These are phyloP conservation scores for Pseudorectes ferrugineus DNA, from an alignment of 2,113 vertebrate species.

Conservation along the genomic window DNA sequence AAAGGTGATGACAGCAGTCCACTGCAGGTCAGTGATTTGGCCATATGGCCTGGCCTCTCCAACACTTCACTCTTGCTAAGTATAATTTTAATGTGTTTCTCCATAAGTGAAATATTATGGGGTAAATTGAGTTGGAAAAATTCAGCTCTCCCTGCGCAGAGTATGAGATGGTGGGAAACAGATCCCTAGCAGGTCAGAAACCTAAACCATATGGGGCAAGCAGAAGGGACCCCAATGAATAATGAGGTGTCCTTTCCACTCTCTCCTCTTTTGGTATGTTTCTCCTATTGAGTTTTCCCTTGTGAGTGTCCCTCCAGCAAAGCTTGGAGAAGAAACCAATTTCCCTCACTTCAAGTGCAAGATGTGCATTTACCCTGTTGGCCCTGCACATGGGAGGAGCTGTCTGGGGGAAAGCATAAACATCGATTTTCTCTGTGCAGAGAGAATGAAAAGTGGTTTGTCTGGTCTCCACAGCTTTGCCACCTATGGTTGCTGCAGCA, in stretches of 20 bases:
- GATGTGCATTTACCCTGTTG: background rate
- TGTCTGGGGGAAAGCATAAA: background rate
- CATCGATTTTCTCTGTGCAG: background rate
- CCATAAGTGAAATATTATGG: background rate
- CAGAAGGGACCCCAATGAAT: background rate
- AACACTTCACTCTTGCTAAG: background rate
- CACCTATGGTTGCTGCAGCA: fast-evolving
- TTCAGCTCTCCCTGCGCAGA: background rate
- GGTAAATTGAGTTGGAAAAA: background rate
- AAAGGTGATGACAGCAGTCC: background rate
- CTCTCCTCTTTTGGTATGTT: background rate
- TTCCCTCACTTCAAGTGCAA: background rate
- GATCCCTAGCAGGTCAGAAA: background rate
- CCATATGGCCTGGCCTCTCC: background rate
- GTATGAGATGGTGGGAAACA: background rate
- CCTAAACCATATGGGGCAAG: background rate
- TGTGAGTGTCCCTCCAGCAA: background rate
- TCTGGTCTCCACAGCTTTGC: background rate
- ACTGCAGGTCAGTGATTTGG: background rate
- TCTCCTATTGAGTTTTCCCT: background rate
- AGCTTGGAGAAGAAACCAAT: background rate
- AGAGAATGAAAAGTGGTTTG: background rate
- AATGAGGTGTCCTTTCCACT: fast-evolving
- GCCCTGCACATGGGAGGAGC: background rate
- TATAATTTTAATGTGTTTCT: background rate